These are phyloP conservation scores for Luscinia megarhynchos DNA, from an alignment of 2,797 vertebrate genomes.

Conservation along the genomic window DNA sequence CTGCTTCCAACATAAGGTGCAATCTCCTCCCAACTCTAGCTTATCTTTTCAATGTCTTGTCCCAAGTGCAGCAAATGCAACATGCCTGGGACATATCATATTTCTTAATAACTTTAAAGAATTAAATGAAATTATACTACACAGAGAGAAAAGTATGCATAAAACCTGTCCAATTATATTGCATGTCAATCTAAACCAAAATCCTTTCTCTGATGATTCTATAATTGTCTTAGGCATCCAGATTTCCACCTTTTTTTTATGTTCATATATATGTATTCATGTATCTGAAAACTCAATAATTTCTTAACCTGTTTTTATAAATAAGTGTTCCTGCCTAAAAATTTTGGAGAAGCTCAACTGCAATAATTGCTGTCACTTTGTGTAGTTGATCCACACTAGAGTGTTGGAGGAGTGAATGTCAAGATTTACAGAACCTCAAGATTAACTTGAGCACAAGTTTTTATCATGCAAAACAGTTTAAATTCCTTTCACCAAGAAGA, in stretches of 20 bases:
- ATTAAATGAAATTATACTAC: not conserved
- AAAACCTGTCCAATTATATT: not conserved
- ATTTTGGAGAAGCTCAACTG: not conserved
- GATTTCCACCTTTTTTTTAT: not conserved
- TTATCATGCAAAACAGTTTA: not conserved
- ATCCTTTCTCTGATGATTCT: not conserved
- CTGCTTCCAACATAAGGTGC: rapidly evolving
- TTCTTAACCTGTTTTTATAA: not conserved
- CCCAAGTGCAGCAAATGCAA: not conserved
- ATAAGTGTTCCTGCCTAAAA: not conserved
- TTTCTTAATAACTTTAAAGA: not conserved
- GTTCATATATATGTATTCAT: too few relatives aligned
- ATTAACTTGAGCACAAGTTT: not conserved
- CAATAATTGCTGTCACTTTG: not conserved
- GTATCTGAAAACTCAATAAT: not conserved
- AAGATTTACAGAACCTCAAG: not conserved
- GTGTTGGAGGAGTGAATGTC: not conserved
- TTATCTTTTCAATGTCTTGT: not conserved
- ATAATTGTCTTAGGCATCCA: not conserved
- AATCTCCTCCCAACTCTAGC: not conserved
- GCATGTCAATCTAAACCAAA: not conserved
- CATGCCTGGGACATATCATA: not conserved
- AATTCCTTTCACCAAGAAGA: not conserved
- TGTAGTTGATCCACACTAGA: not conserved
- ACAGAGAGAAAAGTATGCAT: not conserved